phyloP scores from a whole-genome alignment of 2,888 invertebrate species.

The Eupithecia abbreviata region DNA sequence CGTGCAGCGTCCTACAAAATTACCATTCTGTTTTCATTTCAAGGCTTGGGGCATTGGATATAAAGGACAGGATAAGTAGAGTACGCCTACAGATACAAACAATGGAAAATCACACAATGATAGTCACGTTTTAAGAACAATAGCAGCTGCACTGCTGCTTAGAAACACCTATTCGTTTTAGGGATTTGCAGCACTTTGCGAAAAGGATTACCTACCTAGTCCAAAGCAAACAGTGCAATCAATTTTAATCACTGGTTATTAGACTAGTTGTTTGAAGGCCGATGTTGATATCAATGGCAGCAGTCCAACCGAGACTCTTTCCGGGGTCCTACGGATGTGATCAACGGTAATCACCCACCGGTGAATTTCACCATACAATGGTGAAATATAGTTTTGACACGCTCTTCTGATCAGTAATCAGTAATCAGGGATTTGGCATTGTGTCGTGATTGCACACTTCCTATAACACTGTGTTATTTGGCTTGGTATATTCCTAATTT shows the following conservation, averaged over 20 bases:
- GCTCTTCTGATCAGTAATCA: conserved; percentile 71
- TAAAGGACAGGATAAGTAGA: conserved; percentile 5
- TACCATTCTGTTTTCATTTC: background rate
- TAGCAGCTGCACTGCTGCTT: background rate
- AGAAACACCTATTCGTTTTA: background rate
- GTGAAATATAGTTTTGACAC: conserved; percentile 66
- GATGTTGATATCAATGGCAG: conserved; percentile 61
- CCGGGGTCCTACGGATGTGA: conserved; percentile 77
- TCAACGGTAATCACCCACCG: conserved; percentile 79
- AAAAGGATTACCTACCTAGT: background rate
- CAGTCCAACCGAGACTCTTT: conserved; percentile 77
- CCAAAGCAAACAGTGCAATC: conserved; percentile 11
- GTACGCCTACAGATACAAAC: conserved; percentile 11
- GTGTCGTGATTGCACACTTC: conserved; percentile 67
- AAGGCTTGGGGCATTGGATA: conserved; percentile 4
- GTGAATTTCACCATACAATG: conserved; percentile 80
- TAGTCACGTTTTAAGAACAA: conserved; percentile 8
- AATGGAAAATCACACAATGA: conserved; percentile 10
- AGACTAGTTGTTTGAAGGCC: conserved; percentile 50
- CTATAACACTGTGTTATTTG: conserved; percentile 58
- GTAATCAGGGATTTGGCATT: conserved; percentile 70
- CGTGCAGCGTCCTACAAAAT: conserved; percentile 10
- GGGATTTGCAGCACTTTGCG: background rate
- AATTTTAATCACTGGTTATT: conserved; percentile 27
- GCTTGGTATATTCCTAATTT: conserved; percentile 31